Evolutionary conservation across 2,797 vertebrate species (phyloP), one percentile per base, ranked within the genome.

Genomic region (Channa striata): DNA sequence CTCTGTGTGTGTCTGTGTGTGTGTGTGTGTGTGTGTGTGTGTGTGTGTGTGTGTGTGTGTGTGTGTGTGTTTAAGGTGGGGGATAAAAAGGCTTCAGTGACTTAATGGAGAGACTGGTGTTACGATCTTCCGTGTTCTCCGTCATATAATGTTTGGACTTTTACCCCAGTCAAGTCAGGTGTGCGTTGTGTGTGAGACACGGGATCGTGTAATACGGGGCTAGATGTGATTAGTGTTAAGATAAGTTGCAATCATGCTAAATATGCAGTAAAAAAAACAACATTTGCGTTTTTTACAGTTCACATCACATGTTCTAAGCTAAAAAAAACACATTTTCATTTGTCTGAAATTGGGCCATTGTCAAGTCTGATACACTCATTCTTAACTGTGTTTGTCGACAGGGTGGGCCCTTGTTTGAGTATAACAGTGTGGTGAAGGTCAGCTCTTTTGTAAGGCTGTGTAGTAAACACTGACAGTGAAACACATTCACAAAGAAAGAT

Each of bases 61-160:
- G 47, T 67, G 53, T 77, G 76, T 82, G 80, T 77, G 67, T 84
- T 78, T 52, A 80, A 66, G 77, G 83, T 82, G 84, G 84, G 56
- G 81, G 81, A 75, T 83, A 76, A 80, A 75, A 83, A 74, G 68
- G 53, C 53, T 64, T 71, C 56, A 81, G 39, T 74, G 62, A 59
- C 57, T 87, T 59, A 67, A 81, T 54, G 65, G 70, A 78, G 70
- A 79, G 54, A 61, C 69, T 75, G 52, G 59, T 85, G 65, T 82
- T 67, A 81, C 85, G 61, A 53, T 44, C 47, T 86, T 92, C 88
- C 88, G 73, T 88, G 72, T 88, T 77, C 47, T 54, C 67, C 1
- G 36, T 81, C 86, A 80, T 85, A 86, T 81, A 87, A 85, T 64
- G 46, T 49, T 42, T 90, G 90, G 86, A 91, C 91, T 91, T 93